phyloP scores from a whole-genome alignment of 2,113 vertebrate genomes.

The Pseudois nayaur region DNA sequence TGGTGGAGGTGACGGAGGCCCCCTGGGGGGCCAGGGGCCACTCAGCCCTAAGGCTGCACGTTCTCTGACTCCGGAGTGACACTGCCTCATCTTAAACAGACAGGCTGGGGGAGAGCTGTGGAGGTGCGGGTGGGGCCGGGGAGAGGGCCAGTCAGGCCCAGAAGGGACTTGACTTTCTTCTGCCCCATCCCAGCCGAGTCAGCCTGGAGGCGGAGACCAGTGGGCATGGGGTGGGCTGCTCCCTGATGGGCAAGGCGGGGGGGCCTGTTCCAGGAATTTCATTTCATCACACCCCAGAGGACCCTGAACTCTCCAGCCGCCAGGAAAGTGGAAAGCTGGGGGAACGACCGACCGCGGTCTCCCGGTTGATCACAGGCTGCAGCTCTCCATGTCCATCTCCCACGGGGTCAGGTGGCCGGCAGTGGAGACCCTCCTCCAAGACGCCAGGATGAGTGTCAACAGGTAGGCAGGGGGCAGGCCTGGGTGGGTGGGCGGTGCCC shows the following conservation, averaged over 20 bases:
- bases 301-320: fast-evolving
- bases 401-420: fast-evolving
- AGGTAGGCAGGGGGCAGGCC: not conserved
- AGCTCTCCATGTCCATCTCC: fast-evolving
- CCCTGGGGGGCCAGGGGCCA: fast-evolving
- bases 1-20: not conserved
- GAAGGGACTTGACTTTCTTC: not conserved
- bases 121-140: fast-evolving
- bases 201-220: not conserved
- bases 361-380: not conserved
- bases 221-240: fast-evolving
- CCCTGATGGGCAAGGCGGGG: not conserved
- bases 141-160: fast-evolving
- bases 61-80: fast-evolving
- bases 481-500: not conserved
- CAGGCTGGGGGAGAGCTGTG: fast-evolving
- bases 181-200: fast-evolving
- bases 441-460: not conserved
- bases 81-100: not conserved
- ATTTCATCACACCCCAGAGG: not conserved
- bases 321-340: not conserved
- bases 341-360: fast-evolving
- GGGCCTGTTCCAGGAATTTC: not conserved
- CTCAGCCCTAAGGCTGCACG: not conserved
- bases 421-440: not conserved